phyloP scores from a whole-genome alignment of 1,140 invertebrate species.

The Bombyx mandarina region DNA sequence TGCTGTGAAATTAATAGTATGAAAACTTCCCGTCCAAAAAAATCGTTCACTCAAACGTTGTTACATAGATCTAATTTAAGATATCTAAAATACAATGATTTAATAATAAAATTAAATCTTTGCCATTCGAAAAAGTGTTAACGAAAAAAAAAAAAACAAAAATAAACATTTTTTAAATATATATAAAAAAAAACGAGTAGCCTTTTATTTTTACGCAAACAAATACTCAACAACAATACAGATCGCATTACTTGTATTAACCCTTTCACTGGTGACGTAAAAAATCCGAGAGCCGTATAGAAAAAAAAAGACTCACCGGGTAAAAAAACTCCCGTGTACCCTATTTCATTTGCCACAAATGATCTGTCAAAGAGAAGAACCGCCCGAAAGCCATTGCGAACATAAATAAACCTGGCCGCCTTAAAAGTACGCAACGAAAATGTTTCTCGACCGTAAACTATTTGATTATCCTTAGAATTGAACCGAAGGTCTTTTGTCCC shows the following conservation, averaged over 20 bases:
- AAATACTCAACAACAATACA: background rate
- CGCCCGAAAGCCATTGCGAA: constrained; percentile 18
- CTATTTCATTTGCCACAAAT: constrained; percentile 21
- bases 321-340: constrained; percentile 2
- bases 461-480: constrained; percentile 35
- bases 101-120: no score
- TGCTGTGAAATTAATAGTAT: no score
- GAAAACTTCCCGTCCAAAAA: no score
- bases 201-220: no score
- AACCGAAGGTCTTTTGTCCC: constrained; percentile 23
- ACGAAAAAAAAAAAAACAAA: no score
- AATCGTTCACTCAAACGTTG: no score
- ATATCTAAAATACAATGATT: no score
- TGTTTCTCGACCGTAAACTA: constrained; percentile 29
- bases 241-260: background rate
- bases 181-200: no score
- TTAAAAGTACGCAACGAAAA: constrained; percentile 19
- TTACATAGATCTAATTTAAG: no score
- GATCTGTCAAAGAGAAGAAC: constrained; percentile 18
- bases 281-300: background rate
- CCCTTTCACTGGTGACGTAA: background rate
- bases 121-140: no score
- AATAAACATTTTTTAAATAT: no score
- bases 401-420: constrained; percentile 20
- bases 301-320: background rate